Percentiles rank a stretch among this genome's conserved stretches.
These are phyloP conservation scores for Aphodius granarius DNA, from an alignment of 2,888 invertebrate species.

Conservation along the genomic window DNA sequence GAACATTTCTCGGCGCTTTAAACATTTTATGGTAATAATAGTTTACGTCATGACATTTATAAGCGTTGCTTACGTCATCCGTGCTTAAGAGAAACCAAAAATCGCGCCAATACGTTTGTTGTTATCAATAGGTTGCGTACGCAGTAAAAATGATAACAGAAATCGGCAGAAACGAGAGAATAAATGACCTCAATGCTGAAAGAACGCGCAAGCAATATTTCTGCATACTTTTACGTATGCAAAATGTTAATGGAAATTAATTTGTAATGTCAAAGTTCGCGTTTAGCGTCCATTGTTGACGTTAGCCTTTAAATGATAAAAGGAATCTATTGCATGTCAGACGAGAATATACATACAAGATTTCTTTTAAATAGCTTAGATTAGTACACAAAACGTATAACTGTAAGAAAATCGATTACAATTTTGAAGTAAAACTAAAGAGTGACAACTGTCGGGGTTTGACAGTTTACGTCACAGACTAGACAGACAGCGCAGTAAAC, in stretches of 20 bases:
- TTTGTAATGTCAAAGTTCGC: background rate
- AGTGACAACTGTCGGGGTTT: too few species aligned
- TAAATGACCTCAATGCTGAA: background rate
- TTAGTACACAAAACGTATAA: too few species aligned
- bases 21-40: too few species aligned
- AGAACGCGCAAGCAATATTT: background rate
- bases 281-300: background rate
- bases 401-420: too few species aligned
- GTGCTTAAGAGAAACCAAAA: background rate
- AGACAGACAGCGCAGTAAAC: too few species aligned
- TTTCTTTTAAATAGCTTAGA: too few species aligned
- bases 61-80: too few species aligned
- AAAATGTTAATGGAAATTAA: background rate
- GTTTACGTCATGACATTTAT: too few species aligned
- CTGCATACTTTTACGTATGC: background rate
- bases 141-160: background rate
- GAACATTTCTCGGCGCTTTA: too few species aligned
- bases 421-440: too few species aligned
- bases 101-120: background rate
- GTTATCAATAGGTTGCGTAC: background rate
- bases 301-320: background rate
- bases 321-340: background rate
- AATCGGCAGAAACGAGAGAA: background rate
- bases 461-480: too few species aligned
- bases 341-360: too few species aligned